Percentiles rank a stretch among this genome's conserved stretches.
Evolutionary conservation across 2,888 invertebrate species (phyloP).

Genomic region (Linnaemya tessellans): DNA sequence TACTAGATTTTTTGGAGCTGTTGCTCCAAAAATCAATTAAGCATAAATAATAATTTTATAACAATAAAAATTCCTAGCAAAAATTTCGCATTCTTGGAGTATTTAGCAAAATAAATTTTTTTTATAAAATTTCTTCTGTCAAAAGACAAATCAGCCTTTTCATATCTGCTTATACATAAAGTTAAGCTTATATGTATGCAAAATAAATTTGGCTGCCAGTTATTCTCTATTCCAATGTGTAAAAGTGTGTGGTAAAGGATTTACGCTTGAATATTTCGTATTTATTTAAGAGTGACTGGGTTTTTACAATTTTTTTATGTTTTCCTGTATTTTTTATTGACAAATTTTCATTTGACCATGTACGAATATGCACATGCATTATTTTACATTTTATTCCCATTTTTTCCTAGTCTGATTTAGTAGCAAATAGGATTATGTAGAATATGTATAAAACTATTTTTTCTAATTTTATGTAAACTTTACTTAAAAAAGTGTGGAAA

Average conservation of each 20-base stretch:
- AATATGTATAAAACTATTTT: slow-evolving; percentile 30
- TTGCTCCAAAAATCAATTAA: too few relatives aligned
- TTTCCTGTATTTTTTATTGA: slow-evolving; percentile 16
- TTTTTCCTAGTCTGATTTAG: slow-evolving; percentile 51
- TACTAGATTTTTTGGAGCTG: too few relatives aligned
- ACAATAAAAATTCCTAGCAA: too few relatives aligned
- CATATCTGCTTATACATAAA: not conserved
- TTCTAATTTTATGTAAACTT: slow-evolving; percentile 18
- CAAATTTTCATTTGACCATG: slow-evolving; percentile 53
- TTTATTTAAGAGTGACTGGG: slow-evolving; percentile 57
- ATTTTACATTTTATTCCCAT: slow-evolving; percentile 39
- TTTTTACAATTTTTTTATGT: not conserved
- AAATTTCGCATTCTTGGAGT: too few relatives aligned
- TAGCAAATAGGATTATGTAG: slow-evolving; percentile 62
- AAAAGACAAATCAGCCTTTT: not conserved
- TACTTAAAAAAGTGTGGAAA: not conserved
- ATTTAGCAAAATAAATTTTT: too few relatives aligned
- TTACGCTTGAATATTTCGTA: slow-evolving; percentile 68
- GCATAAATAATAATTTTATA: too few relatives aligned
- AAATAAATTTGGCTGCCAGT: slow-evolving; percentile 9
- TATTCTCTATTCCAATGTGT: slow-evolving; percentile 30
- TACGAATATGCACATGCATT: not conserved
- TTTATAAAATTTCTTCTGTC: too few relatives aligned
- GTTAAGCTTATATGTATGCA: not conserved
- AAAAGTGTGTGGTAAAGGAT: slow-evolving; percentile 59